These are phyloP conservation scores for Ellobium chinense DNA, from an alignment of 2,888 invertebrate genomes.

Conservation along the genomic window DNA sequence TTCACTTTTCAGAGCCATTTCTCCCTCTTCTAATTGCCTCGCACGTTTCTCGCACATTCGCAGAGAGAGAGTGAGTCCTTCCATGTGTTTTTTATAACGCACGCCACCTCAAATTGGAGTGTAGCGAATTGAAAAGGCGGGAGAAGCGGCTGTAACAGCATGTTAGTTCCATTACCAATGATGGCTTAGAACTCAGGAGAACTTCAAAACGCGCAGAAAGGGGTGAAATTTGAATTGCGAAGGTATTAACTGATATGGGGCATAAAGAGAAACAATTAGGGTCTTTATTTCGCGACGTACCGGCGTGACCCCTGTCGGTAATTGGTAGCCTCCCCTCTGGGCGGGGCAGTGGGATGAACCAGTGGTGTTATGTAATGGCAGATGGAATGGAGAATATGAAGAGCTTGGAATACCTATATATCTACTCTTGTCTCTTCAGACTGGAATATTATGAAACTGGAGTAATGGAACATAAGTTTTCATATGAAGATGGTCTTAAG, in stretches of 20 bases:
- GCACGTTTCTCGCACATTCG: conserved; percentile 20
- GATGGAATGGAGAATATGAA: not conserved
- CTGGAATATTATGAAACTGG: no score
- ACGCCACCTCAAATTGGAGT: conserved; percentile 6
- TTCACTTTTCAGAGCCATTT: not conserved
- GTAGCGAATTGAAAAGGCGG: not conserved
- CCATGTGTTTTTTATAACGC: conserved; percentile 11
- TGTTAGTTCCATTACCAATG: conserved; percentile 14
- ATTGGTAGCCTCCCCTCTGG: not conserved
- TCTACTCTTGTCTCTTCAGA: not conserved
- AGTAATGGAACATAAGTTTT: no score
- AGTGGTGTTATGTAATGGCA: not conserved
- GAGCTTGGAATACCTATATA: not conserved
- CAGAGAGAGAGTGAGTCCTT: not conserved
- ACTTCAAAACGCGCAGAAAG: not conserved
- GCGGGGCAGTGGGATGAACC: not conserved
- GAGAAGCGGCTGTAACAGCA: not conserved
- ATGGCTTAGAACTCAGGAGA: conserved; percentile 4
- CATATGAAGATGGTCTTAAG: no score
- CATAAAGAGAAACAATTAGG: conserved; percentile 3
- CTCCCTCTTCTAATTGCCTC: not conserved
- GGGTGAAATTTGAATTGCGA: not conserved
- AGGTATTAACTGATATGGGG: not conserved
- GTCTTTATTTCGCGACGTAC: not conserved
- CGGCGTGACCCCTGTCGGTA: not conserved